Conservation (phyloP, 1,140 invertebrate species). For the Drosophila grimshawi region DNA sequence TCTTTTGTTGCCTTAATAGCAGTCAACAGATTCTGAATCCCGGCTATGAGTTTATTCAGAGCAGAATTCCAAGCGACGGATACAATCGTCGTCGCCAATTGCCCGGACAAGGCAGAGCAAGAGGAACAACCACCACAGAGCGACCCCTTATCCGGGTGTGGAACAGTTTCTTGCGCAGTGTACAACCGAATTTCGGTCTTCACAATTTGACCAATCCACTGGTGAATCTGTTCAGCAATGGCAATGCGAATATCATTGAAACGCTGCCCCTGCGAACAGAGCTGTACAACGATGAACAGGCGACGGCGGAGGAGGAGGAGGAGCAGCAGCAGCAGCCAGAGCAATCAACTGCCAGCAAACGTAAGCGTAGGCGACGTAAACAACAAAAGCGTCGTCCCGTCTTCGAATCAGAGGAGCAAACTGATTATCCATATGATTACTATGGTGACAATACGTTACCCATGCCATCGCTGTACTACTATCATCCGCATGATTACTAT, state of each 20-base stretch:
- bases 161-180: conserved; percentile 76
- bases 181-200: conserved; percentile 60
- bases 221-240: conserved; percentile 70
- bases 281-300: conserved; percentile 6
- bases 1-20: not conserved
- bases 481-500: conserved; percentile 59
- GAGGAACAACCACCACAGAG: conserved; percentile 53
- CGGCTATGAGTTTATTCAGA: not conserved
- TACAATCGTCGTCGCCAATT: conserved; percentile 42
- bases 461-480: conserved; percentile 52
- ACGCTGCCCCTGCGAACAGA: conserved; percentile 54
- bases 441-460: conserved; percentile 25
- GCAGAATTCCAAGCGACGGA: conserved; percentile 15
- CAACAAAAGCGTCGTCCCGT: conserved; percentile 48
- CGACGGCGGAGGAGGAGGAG: conserved; percentile 12
- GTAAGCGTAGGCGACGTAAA: conserved; percentile 69
- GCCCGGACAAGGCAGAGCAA: conserved; percentile 34
- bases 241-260: conserved; percentile 70
- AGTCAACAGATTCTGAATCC: conserved; percentile 14
- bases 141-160: conserved; percentile 69
- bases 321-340: conserved; percentile 14
- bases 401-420: conserved; percentile 33
- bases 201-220: conserved; percentile 77
- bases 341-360: conserved; percentile 47
- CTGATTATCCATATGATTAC: conserved; percentile 48